Percentiles rank a stretch among this genome's conserved stretches.
Evolutionary conservation across 2,797 vertebrate species (phyloP).

Genomic region (Eupleurogrammus muticus): DNA sequence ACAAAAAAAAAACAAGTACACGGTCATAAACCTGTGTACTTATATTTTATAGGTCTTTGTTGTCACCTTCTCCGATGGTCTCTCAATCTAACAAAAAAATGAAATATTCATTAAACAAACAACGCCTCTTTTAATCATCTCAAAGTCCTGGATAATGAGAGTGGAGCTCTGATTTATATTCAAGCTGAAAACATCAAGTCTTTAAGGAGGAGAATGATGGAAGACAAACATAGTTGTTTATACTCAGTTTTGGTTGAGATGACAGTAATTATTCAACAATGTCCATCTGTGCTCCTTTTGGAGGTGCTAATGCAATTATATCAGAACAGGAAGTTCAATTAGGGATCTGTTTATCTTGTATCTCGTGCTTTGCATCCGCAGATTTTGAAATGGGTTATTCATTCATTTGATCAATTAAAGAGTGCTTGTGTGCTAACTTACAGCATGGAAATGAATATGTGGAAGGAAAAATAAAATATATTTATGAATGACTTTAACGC

Average conservation of each 20-base stretch:
- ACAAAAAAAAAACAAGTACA: too few relatives aligned
- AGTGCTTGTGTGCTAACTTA: background rate
- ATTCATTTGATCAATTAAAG: conserved; percentile 5
- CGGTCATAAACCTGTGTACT: background rate
- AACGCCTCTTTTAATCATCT: conserved; percentile 30
- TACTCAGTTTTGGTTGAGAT: conserved; percentile 12
- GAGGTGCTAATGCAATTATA: conserved; percentile 21
- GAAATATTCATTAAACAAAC: conserved; percentile 56
- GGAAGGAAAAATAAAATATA: too few relatives aligned
- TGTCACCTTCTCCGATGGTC: conserved; percentile 6
- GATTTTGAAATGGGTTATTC: background rate
- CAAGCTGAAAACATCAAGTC: conserved; percentile 8
- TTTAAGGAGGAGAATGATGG: conserved; percentile 10
- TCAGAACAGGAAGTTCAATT: conserved; percentile 15
- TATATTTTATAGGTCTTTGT: conserved; percentile 22
- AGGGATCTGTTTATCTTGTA: background rate
- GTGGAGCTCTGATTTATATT: conserved; percentile 25
- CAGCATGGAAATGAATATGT: conserved; percentile 2
- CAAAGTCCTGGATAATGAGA: conserved; percentile 36
- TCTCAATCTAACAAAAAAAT: conserved; percentile 39
- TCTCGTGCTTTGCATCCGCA: conserved; percentile 7
- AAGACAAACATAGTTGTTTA: conserved; percentile 19
- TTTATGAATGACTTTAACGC: too few relatives aligned
- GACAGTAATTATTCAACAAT: conserved; percentile 29
- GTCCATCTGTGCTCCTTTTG: conserved; percentile 22